Base-by-base conservation (phyloP, 2,113 vertebrate species). In the Columbina picui region DNA sequence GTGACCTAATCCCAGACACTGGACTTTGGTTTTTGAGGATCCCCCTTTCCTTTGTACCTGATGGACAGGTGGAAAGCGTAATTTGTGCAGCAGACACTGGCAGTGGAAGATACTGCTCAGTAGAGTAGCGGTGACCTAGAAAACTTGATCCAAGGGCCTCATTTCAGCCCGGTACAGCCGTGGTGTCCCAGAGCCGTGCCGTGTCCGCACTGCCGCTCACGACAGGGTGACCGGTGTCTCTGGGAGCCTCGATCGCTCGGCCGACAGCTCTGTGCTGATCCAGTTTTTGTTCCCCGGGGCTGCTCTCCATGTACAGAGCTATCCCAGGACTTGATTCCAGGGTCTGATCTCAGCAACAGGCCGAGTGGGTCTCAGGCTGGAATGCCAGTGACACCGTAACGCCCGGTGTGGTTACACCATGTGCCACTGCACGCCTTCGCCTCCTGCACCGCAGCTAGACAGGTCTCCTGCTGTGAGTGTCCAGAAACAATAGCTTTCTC, bases 311-410 rank as follows among this genome's bases (percentile, higher is more conserved):
- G 16, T 39, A 19, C 59, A 39, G 47, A 56, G 34, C 17, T 39
- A 32, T 19, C 45, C 45, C 6, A 2, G 67, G 64, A 71, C 26
- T 39, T 26, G 17, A 27, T 61, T 56, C 39, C 34, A 8, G 34
- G 25, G 27, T 67, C 82, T 38, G 20, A 21, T 77, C 64, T 77
- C 3, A 1, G 53, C 52, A 38, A 7, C 45, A 30, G 63, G 34
- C 77, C 23, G 53, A 67, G 27, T 20, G 27, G 43, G 30, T 49
- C 64, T 22, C 5, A 1, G 47, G 49, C n/a, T 43, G 60, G 68
- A n/a, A 65, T 7, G 39, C 53, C 47, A 4, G 0, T 53, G 67
- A 30, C n/a, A 45, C 19, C 0, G 1, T 61, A 43, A 43, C 1
- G 1, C 74, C 30, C 14, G 23, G 32, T 53, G 2, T 1, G 1